Conservation (phyloP, 2,888 invertebrate genomes). For the Drosophila paramelanica region DNA sequence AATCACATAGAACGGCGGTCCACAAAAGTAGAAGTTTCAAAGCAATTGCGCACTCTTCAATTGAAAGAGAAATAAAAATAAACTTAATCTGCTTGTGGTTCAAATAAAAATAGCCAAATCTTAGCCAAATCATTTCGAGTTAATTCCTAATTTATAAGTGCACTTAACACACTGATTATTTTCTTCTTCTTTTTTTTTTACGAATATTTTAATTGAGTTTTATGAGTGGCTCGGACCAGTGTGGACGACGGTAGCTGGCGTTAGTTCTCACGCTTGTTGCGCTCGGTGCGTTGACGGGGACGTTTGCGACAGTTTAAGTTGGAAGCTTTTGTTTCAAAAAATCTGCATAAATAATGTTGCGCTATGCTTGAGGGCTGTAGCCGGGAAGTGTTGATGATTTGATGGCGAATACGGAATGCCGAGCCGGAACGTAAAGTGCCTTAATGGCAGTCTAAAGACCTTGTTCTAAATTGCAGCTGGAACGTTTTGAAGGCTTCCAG, state of each 20-base stretch:
- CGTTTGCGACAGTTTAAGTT: constrained; percentile 67
- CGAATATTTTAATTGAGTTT: background rate
- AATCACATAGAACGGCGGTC: background rate
- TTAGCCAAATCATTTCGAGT: too few relatives aligned
- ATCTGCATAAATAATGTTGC: constrained; percentile 78
- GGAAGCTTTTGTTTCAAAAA: constrained; percentile 68
- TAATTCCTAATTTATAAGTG: too few relatives aligned
- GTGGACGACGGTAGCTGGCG: constrained; percentile 55
- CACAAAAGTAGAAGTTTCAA: too few relatives aligned
- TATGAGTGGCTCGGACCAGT: constrained; percentile 33
- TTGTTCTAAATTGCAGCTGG: constrained; percentile 57
- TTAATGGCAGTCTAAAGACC: constrained; percentile 66
- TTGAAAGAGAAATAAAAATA: too few relatives aligned
- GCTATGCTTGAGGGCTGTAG: constrained; percentile 58
- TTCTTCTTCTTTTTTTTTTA: background rate
- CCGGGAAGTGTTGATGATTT: constrained; percentile 75
- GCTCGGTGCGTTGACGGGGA: constrained; percentile 58
- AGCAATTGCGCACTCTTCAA: too few relatives aligned
- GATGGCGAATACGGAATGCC: constrained; percentile 65
- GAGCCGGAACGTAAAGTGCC: constrained; percentile 56
- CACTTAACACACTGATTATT: background rate
- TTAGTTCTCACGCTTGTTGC: constrained; percentile 78
- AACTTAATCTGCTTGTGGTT: too few relatives aligned
- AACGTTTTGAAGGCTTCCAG: constrained; percentile 51
- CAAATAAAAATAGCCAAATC: too few relatives aligned